A percentile compares a stretch with the other conserved stretches of the same genome.
These are phyloP conservation scores for Agriopis leucophaearia DNA, from an alignment of 2,888 invertebrate genomes.

Conservation along the genomic window DNA sequence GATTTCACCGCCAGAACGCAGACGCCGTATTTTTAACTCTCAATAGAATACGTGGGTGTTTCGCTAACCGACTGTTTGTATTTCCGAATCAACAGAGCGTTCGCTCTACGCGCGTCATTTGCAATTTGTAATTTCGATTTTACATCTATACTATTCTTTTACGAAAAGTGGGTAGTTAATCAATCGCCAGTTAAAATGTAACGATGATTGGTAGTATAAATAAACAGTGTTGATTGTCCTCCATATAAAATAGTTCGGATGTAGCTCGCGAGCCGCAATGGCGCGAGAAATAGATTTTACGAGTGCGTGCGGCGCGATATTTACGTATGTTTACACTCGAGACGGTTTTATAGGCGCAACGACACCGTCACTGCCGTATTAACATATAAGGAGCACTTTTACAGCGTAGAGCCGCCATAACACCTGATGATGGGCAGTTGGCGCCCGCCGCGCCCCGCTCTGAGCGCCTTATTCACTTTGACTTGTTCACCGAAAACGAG, in stretches of 20 bases:
- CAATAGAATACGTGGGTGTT: constrained; percentile 56
- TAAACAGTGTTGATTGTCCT: constrained; percentile 64
- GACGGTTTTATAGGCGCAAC: constrained; percentile 84
- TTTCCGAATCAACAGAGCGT: constrained; percentile 46
- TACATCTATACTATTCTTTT: neutral
- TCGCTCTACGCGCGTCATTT: constrained; percentile 22
- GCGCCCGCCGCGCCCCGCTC: constrained; percentile 24
- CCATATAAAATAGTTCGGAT: constrained; percentile 66
- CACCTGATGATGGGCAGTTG: constrained; percentile 42
- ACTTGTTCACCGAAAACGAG: no score
- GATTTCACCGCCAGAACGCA: constrained; percentile 52
- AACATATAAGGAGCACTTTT: constrained; percentile 69
- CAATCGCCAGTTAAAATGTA: constrained; percentile 35
- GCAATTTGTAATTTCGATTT: constrained; percentile 29
- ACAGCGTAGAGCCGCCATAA: constrained; percentile 49
- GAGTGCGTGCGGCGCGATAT: constrained; percentile 81
- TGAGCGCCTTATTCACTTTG: neutral
- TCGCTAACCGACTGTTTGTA: constrained; percentile 51
- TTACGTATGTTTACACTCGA: constrained; percentile 84
- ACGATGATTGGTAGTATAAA: constrained; percentile 45
- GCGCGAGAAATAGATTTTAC: constrained; percentile 84
- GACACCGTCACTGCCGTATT: constrained; percentile 76
- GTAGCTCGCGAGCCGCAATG: constrained; percentile 69
- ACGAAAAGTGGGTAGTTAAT: constrained; percentile 33
- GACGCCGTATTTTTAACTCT: constrained; percentile 57